Conservation (phyloP, 2,113 vertebrate species). For the Bucco capensis region DNA sequence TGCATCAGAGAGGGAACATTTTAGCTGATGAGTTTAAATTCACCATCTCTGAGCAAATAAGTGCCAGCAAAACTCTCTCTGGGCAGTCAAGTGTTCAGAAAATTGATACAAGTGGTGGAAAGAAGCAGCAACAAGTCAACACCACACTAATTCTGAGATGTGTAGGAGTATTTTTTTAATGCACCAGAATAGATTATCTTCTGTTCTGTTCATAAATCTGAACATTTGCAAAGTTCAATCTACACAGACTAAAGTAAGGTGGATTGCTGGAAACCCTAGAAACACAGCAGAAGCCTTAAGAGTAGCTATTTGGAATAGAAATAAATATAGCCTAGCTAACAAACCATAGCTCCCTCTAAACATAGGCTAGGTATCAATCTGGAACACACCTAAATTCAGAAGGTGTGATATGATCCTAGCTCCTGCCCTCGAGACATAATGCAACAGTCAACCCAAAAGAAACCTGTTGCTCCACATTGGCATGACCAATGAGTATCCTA, state of each 20-base stretch:
- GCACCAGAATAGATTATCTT: not conserved
- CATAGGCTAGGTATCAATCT: not conserved
- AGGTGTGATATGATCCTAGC: not conserved
- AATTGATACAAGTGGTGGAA: not conserved
- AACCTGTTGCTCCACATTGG: not conserved
- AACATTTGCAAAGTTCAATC: not conserved
- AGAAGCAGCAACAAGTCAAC: not conserved
- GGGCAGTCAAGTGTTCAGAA: not conserved
- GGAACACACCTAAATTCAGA: not conserved
- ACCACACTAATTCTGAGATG: not conserved
- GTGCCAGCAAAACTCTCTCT: not conserved
- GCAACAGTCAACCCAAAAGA: not conserved
- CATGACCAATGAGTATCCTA: not conserved
- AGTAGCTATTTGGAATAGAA: not conserved
- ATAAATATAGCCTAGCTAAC: no score
- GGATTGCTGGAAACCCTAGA: not conserved
- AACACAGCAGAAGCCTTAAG: not conserved
- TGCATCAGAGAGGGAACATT: not conserved
- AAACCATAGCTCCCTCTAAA: not conserved
- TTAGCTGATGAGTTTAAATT: not conserved
- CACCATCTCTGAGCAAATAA: not conserved
- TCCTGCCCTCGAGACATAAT: not conserved
- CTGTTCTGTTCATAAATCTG: not conserved
- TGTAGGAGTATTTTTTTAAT: not conserved
- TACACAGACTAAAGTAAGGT: not conserved